Evolutionary conservation across 2,888 invertebrate genomes (phyloP).

Genomic region (Therioaphis trifolii): DNA sequence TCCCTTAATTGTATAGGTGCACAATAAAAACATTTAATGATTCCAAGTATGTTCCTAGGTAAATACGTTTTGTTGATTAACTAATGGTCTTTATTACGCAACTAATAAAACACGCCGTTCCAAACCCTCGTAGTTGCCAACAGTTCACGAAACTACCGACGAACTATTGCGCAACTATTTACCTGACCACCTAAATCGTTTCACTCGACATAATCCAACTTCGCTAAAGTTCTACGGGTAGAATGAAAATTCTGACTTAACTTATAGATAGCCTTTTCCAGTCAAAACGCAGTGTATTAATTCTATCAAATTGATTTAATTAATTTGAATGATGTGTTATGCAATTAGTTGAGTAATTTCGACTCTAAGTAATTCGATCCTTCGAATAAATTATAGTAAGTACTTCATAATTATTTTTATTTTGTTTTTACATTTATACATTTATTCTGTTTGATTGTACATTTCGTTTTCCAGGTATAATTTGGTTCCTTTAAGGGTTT

Average conservation of each 20-base stretch:
- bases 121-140: constrained; percentile 39
- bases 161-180: constrained; percentile 58
- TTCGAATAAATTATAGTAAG: no score
- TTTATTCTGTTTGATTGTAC: no score
- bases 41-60: neutral
- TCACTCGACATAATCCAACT: constrained; percentile 45
- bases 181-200: constrained; percentile 54
- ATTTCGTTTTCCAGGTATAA: no score
- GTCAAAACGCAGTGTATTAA: constrained; percentile 24
- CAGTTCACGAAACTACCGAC: constrained; percentile 52
- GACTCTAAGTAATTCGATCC: no score
- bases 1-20: neutral
- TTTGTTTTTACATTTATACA: no score
- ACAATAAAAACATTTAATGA: constrained; percentile 37
- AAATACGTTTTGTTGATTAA: constrained; percentile 57
- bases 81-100: constrained; percentile 56
- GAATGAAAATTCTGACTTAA: constrained; percentile 29
- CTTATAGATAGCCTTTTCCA: neutral
- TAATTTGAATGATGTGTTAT: constrained; percentile 4
- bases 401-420: neutral
- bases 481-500: no score
- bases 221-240: constrained; percentile 17
- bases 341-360: no score
- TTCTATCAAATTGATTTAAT: constrained; percentile 1
- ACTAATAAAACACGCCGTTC: constrained; percentile 54